A percentile compares a stretch with the other conserved stretches of the same genome.
Conservation (phyloP, 2,888 invertebrate genomes). For the Nomada flava region DNA sequence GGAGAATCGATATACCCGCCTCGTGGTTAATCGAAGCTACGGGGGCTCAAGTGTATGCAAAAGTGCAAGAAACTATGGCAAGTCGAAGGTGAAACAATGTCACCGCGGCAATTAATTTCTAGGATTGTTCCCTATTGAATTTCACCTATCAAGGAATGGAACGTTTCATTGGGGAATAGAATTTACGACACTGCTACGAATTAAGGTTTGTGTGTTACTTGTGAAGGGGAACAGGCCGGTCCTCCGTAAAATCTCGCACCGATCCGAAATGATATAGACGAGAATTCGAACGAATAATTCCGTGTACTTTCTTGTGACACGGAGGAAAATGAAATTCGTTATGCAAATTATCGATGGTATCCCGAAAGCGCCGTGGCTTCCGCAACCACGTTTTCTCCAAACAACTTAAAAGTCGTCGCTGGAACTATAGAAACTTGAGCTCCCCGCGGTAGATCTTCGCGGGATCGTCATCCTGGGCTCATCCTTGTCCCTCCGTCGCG, state of each 20-base stretch:
- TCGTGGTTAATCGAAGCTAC: not conserved
- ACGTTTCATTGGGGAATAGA: no score
- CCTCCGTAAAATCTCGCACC: no score
- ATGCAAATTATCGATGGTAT: not conserved
- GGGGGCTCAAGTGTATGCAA: not conserved
- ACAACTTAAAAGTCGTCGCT: not conserved
- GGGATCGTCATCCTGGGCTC: slow-evolving; percentile 16
- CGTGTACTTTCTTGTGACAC: no score
- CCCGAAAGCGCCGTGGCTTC: no score
- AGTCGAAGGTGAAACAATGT: no score
- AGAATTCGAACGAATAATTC: no score
- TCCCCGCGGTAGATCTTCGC: not conserved
- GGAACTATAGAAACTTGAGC: not conserved
- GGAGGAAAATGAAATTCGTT: not conserved
- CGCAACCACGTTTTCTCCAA: not conserved
- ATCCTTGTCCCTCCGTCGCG: no score
- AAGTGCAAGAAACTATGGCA: no score
- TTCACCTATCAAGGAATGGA: no score
- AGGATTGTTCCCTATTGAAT: no score
- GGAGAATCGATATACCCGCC: not conserved
- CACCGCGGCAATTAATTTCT: no score
- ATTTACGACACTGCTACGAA: not conserved
- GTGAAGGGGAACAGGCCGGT: not conserved
- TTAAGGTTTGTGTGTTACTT: not conserved
- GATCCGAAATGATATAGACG: no score